Evolutionary conservation across 2,797 vertebrate species (phyloP).

Genomic region (Tapirus indicus): DNA sequence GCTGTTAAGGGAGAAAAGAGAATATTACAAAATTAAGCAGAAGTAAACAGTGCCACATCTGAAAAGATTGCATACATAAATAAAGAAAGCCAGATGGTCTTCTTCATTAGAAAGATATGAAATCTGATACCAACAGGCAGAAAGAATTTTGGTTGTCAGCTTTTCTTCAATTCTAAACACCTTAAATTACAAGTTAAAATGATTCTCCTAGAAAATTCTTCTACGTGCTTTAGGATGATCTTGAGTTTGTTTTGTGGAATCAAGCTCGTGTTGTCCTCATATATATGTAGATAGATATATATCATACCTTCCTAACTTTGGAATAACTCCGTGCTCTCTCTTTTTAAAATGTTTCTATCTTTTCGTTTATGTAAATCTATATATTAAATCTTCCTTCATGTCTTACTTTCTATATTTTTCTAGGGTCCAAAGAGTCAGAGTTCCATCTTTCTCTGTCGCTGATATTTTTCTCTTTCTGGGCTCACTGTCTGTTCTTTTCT

Average conservation of each 20-base stretch:
- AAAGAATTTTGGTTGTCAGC: conserved; percentile 38
- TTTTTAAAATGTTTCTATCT: neutral
- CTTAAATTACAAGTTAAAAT: conserved; percentile 44
- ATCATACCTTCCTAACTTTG: neutral
- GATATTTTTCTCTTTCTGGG: neutral
- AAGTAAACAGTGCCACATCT: conserved; percentile 15
- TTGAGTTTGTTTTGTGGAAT: neutral
- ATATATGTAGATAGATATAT: no score
- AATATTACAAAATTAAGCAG: conserved; percentile 59
- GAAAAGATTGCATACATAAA: conserved; percentile 49
- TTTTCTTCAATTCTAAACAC: conserved; percentile 50
- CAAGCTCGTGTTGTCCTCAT: neutral
- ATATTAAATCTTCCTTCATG: conserved; percentile 17
- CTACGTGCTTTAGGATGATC: neutral
- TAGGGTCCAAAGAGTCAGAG: neutral
- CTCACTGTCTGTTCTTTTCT: neutral
- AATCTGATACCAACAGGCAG: neutral
- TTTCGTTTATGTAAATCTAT: neutral
- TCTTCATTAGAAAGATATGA: conserved; percentile 71
- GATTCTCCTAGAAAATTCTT: neutral
- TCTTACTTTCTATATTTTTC: neutral
- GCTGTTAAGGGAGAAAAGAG: conserved; percentile 37
- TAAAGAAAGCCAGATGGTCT: conserved; percentile 73
- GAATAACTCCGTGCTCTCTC: neutral
- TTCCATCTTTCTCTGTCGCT: neutral